A percentile compares a stretch with the other conserved stretches of the same genome.
Evolutionary conservation across 2,113 vertebrate species (phyloP).

Genomic region (Triplophysa rosa): DNA sequence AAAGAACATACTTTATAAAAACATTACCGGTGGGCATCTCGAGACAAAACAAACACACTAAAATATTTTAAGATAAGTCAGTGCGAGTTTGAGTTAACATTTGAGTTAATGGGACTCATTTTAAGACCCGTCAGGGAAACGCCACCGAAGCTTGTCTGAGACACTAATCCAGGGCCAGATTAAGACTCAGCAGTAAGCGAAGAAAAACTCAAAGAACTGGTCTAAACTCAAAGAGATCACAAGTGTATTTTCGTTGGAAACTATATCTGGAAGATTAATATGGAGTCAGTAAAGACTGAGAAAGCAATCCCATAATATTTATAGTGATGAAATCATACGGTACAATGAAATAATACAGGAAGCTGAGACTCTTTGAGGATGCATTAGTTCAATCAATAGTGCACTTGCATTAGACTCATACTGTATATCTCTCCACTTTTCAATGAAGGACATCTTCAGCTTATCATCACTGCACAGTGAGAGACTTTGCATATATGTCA

Average conservation of each 20-base stretch:
- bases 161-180: constrained; percentile 32
- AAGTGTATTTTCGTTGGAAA: neutral
- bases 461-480: neutral
- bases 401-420: constrained; percentile 26
- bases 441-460: neutral
- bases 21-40: too few species aligned
- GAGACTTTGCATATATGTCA: too few species aligned
- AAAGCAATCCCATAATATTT: neutral
- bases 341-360: constrained; percentile 9
- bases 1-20: too few species aligned
- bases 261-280: constrained; percentile 7
- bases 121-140: too few species aligned
- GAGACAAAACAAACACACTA: too few species aligned
- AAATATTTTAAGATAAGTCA: too few species aligned
- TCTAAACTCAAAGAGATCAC: neutral
- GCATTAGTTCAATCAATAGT: constrained; percentile 28
- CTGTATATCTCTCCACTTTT: neutral
- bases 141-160: neutral
- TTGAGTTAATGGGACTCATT: too few species aligned
- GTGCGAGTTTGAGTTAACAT: too few species aligned
- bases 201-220: neutral
- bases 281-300: neutral
- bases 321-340: neutral
- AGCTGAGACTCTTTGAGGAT: constrained; percentile 21
- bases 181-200: neutral